Evolutionary conservation across 2,888 invertebrate genomes (phyloP).

Genomic region (Meloe dianella): DNA sequence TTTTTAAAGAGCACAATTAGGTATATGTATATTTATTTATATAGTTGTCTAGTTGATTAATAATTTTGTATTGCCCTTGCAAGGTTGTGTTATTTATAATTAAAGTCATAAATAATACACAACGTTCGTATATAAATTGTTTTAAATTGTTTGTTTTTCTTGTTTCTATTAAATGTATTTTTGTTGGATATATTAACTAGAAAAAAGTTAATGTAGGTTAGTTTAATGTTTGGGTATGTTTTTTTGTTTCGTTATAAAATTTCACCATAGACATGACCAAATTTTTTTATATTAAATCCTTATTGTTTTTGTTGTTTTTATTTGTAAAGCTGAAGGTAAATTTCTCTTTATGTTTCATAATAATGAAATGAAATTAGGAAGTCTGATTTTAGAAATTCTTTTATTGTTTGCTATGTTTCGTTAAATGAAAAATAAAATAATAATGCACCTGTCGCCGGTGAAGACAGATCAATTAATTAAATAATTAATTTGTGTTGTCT

Average conservation of each 20-base stretch:
- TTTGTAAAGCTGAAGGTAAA: not conserved
- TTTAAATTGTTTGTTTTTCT: conserved; percentile 3
- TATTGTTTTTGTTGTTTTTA: not conserved
- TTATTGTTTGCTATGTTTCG: not conserved
- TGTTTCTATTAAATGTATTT: not conserved
- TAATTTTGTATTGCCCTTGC: not conserved
- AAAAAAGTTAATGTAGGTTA: conserved; percentile 7
- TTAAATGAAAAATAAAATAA: not conserved
- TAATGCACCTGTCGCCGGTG: not conserved
- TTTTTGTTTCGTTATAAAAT: not conserved
- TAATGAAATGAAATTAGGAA: conserved; percentile 3
- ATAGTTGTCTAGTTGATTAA: not conserved
- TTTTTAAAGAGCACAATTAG: not conserved
- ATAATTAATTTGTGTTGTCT: not conserved
- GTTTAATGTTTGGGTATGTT: not conserved
- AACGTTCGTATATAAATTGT: not conserved
- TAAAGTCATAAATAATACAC: not conserved
- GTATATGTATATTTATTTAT: not conserved
- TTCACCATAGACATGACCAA: not conserved
- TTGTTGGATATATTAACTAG: not conserved
- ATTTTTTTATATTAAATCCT: not conserved
- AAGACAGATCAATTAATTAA: not conserved
- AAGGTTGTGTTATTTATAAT: not conserved
- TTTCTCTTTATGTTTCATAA: conserved; percentile 3
- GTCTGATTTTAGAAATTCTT: conserved; percentile 4